Evolutionary conservation across 2,113 vertebrate genomes (phyloP), one percentile per base, ranked within the genome.

Genomic region (Cathartes aura): DNA sequence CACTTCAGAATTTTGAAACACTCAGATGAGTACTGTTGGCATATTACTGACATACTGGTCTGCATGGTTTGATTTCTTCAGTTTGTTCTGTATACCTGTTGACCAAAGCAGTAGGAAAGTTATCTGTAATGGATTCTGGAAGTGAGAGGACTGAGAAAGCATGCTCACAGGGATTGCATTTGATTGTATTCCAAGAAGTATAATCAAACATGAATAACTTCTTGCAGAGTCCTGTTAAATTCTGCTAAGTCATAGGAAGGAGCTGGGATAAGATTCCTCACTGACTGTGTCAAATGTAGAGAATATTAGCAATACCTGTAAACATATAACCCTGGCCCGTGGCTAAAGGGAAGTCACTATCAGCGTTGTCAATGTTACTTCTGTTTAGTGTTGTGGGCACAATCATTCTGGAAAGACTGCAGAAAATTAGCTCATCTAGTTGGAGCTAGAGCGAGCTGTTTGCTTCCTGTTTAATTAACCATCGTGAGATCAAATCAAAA

Each of bases 381-480:
- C 50, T 63, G 12, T 79, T 86, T 8, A 12, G 22, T 80, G 60
- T 50, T 66, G 62, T 64, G 53, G 58, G 42, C 43, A 13, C 32
- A 78, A 8, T 27, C 15, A 8, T 80, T 60, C 53, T 68, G 38
- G 34, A 76, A 83, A 63, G 53, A 32, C 53, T 83, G 48, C 68
- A 93, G 92, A 91, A 64, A 73, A 86, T 52, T 2, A 47, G 27
- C 36, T 86, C 38, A 10, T 76, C 47, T 87, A 68, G 56, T 81
- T 84, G 68, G 40, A 59, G 12, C 63, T 71, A 68, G 66, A 78
- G 74, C 36, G 66, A 64, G 38, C 45, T 48, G 20, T 75, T 74
- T 76, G 38, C 50, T 89, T 89, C 59, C 55, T 73, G 32, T 87
- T 87, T 93, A 82, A 78, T 95, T 92, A 95, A 80, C 34, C 58